Conservation (phyloP, 2,113 vertebrate genomes). For the Riparia riparia region DNA sequence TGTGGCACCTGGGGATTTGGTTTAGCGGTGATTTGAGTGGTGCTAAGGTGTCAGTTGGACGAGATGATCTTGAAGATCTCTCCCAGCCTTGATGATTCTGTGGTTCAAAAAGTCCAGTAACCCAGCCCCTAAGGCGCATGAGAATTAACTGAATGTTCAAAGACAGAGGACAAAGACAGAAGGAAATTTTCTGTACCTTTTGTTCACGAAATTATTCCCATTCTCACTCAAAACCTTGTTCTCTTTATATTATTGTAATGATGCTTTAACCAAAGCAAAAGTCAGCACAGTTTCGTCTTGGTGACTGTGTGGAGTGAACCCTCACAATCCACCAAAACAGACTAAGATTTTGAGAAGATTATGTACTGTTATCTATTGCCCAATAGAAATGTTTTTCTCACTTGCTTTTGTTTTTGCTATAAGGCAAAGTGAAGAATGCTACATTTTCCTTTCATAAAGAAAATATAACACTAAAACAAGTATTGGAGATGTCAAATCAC, state of each 20-base stretch:
- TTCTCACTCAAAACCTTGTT: background rate
- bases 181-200: background rate
- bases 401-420: background rate
- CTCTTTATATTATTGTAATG: background rate
- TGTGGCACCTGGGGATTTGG: background rate
- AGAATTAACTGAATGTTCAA: background rate
- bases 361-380: background rate
- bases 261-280: background rate
- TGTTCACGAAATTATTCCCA: background rate
- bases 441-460: background rate
- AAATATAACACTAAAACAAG: background rate
- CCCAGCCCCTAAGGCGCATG: rapidly evolving
- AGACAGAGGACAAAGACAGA: background rate
- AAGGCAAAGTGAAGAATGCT: background rate
- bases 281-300: background rate
- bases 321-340: background rate
- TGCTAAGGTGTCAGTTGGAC: background rate
- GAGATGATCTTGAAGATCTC: background rate
- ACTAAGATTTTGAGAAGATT: background rate
- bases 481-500: background rate
- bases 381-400: background rate
- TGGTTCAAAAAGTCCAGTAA: background rate
- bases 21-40: background rate
- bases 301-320: background rate
- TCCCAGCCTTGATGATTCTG: background rate